Evolutionary conservation across 2,888 invertebrate species (phyloP).

Genomic region (Pollenia angustigena): DNA sequence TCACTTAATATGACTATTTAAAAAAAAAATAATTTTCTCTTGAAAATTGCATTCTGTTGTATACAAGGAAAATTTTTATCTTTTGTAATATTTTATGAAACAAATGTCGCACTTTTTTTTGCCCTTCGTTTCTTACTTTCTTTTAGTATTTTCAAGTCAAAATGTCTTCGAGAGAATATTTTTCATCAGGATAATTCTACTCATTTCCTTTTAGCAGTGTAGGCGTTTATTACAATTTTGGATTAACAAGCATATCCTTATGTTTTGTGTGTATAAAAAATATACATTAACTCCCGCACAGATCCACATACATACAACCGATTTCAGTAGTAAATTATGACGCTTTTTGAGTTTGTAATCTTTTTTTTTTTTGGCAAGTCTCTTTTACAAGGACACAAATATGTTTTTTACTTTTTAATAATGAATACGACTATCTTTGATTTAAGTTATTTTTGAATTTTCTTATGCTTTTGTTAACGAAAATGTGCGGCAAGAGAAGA

Average conservation of each 20-base stretch:
- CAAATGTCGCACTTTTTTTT: too few species aligned
- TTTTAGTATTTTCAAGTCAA: background rate
- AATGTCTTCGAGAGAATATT: background rate
- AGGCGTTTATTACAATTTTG: background rate
- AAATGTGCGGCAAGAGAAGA: background rate
- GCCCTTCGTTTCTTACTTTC: too few species aligned
- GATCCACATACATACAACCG: background rate
- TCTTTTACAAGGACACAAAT: constrained; percentile 61
- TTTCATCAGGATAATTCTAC: background rate
- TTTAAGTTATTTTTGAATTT: constrained; percentile 50
- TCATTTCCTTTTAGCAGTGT: background rate
- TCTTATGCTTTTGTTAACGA: constrained; percentile 7
- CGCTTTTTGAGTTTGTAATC: constrained; percentile 1
- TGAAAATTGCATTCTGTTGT: too few species aligned
- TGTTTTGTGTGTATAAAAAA: too few species aligned
- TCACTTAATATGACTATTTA: too few species aligned
- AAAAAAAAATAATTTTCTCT: too few species aligned
- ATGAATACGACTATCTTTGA: constrained; percentile 40
- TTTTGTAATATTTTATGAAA: too few species aligned
- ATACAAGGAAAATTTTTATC: too few species aligned
- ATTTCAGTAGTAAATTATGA: constrained; percentile 30
- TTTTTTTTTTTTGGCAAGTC: constrained; percentile 35
- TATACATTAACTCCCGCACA: background rate
- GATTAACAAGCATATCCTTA: too few species aligned
- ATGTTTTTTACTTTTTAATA: constrained; percentile 33